A percentile compares a stretch with the other conserved stretches of the same genome.
phyloP scores from a whole-genome alignment of 1,140 invertebrate species.

The Macrobrachium nipponense region DNA sequence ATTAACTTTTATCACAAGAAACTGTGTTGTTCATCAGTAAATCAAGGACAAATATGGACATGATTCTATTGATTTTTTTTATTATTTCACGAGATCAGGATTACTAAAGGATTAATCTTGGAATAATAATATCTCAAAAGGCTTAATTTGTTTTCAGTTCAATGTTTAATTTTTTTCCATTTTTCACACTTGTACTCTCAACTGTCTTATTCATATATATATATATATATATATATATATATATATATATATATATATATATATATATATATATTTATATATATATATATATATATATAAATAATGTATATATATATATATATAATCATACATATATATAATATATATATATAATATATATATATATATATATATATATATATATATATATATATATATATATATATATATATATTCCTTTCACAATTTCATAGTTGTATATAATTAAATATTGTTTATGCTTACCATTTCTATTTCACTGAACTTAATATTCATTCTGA shows the following conservation, averaged over 20 bases:
- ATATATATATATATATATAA: too few relatives aligned
- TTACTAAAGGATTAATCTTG: too few relatives aligned
- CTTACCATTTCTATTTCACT: too few relatives aligned
- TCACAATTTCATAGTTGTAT: background rate
- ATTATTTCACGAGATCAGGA: too few relatives aligned
- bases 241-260: slow-evolving; percentile 5
- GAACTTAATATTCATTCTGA: too few relatives aligned
- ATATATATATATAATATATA: background rate
- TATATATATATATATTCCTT: background rate
- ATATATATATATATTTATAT: background rate
- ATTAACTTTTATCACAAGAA: too few relatives aligned
- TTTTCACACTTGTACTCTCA: background rate
- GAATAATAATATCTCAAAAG: too few relatives aligned
- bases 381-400: background rate
- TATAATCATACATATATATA: background rate
- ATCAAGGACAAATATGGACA: too few relatives aligned
- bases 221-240: slow-evolving; percentile 13
- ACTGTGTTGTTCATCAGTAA: too few relatives aligned
- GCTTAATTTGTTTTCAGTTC: too few relatives aligned
- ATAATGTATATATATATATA: background rate
- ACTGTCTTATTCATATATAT: background rate
- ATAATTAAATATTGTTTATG: background rate
- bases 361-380: background rate
- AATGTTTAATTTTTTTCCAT: background rate
- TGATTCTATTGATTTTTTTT: too few relatives aligned